Base-by-base conservation (phyloP, 2,888 invertebrate genomes). In the Blastobasis lacticolella region DNA sequence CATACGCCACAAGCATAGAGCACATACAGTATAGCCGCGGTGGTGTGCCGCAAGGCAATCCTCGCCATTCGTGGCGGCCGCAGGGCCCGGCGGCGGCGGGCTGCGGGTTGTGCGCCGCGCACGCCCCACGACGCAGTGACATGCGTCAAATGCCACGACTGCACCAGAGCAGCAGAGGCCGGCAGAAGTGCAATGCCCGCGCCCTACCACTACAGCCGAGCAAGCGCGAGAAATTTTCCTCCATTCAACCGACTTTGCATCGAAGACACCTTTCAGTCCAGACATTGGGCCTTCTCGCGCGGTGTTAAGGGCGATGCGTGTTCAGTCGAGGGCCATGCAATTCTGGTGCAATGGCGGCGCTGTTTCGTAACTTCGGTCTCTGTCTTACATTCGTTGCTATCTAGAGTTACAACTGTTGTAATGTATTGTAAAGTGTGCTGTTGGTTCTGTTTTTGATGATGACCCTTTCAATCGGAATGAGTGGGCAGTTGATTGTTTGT, bases 101-200 rank as follows among this genome's bases (percentile, higher is more conserved):
- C 45, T 38, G 40, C 49, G 52, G 48, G 51, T 51, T 50, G 54
- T 59, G 61, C 59, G 50, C 60, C 69, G 75, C 73, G 73, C 78
- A 84, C 83, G 85, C 77, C 76, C 78, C 77, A 73, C 71, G 78
- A 78, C 78, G 84, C 86, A 81, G 78, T 85, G 83, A 86, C 86
- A 85, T 86, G 86, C 87, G 87, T 87, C 87, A 86, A 83, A 73
- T 70, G 66, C 74, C 78, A 75, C 74, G 70, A 67, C 52, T 75
- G 74, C 76, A 87, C 83, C 75, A 82, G 81, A 77, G 57, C 49
- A 57, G 55, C 86, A 87, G 76, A 8, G 10, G 6, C 64, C 53
- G 48, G 54, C 65, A 72, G 77, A 80, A 73, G 66, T 77, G 75
- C 74, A 75, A 57, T 23, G 23, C 3, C 23, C 23, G 23, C 60